Base-by-base conservation (phyloP, 2,113 vertebrate genomes). In the Manacus vitellinus region DNA sequence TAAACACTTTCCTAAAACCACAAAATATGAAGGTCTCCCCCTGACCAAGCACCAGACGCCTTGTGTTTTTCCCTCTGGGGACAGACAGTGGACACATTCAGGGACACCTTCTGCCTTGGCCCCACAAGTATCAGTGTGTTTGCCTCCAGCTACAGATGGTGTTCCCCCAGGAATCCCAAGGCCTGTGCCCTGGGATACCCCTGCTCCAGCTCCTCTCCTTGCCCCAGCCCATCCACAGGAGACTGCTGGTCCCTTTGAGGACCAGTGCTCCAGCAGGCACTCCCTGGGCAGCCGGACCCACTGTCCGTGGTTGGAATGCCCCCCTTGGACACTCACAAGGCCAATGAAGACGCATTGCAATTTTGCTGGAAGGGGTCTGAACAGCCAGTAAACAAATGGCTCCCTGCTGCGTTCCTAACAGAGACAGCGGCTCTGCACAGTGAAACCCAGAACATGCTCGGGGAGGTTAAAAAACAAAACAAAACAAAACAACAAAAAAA, bases 221-320 rank as follows among this genome's bases (percentile, higher is more conserved):
- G 6, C 8, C 31, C 5, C 37, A 43, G 15, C 15, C 39, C 43
- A 4, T 0, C 7, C 9, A 6, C 24, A 39, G 78, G n/a, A 21
- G 15, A 5, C 39, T 17, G 5, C 30, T 10, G 37, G 23, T 6
- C 16, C 22, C 55, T 5, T 0, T 4, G 24, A 55, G 76, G 23
- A 39, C 14, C 8, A 1, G 33, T 31, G 1, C n/a, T 31, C 9
- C 33, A 2, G 2, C 18, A 14, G 44, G 31, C 0, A 0, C 4
- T 3, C 23, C 28, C 20, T 4, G 31, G 61, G 23, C 76, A 68
- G 18, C 54, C 21, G 5, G 41, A 33, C 16, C n/a, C 44, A 2
- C 25, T 0, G 2, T 1, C 27, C 2, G 0, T 3, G 1, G 54
- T 7, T 2, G 9, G 3, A 23, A 10, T 0, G 5, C 14, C 43